Evolutionary conservation across 2,888 invertebrate genomes (phyloP).

Genomic region (Acronicta aceris): DNA sequence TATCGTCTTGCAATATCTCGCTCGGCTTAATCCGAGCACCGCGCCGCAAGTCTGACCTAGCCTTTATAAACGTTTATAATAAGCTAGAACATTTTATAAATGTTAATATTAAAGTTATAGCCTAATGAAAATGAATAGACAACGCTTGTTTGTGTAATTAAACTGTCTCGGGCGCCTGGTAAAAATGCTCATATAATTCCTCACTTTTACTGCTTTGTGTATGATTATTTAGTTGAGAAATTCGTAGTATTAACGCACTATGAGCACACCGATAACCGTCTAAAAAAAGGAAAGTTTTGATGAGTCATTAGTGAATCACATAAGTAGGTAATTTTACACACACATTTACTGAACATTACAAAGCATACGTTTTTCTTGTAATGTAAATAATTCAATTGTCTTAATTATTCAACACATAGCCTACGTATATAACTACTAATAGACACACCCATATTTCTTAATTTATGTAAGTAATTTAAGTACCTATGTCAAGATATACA

Average conservation of each 20-base stretch:
- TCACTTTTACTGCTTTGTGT: constrained; percentile 17
- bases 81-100: constrained; percentile 47
- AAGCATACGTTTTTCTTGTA: not conserved
- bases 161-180: constrained; percentile 35
- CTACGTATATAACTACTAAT: too few species aligned
- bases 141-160: constrained; percentile 48
- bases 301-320: constrained; percentile 27
- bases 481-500: too few species aligned
- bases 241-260: constrained; percentile 1
- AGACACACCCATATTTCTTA: not conserved
- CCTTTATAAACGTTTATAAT: constrained; percentile 67
- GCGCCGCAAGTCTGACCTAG: constrained; percentile 67
- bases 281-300: not conserved
- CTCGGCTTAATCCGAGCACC: constrained; percentile 70
- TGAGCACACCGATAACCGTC: not conserved
- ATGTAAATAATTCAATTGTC: not conserved
- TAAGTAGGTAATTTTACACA: too few species aligned
- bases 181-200: constrained; percentile 21
- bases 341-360: too few species aligned
- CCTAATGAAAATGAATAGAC: constrained; percentile 51
- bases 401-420: not conserved
- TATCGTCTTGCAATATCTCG: constrained; percentile 83
- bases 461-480: too few species aligned
- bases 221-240: constrained; percentile 9
- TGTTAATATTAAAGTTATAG: constrained; percentile 47